Conservation (phyloP, 2,113 vertebrate genomes). For the Ivindomyrus marchei region DNA sequence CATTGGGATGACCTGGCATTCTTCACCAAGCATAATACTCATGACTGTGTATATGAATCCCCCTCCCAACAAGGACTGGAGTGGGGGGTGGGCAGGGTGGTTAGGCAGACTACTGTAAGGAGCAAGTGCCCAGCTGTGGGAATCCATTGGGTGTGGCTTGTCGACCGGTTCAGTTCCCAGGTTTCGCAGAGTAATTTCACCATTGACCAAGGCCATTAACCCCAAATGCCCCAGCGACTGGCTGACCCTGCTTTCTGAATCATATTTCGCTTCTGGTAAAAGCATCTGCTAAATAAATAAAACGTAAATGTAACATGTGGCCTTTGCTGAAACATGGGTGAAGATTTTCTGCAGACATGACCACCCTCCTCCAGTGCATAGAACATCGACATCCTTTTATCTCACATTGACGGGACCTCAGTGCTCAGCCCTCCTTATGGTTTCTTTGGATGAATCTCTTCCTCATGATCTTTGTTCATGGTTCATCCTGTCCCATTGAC, state of each 20-base stretch:
- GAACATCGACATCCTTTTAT: neutral
- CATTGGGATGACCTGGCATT: neutral
- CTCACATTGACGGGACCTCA: neutral
- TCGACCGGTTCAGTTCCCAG: neutral
- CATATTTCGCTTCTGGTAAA: neutral
- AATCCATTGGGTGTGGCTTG: neutral
- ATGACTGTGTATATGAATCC: neutral
- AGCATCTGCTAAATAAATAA: neutral
- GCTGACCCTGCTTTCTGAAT: neutral
- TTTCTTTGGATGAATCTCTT: neutral
- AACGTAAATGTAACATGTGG: neutral
- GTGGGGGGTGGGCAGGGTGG: neutral
- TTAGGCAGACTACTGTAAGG: neutral
- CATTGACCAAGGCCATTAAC: neutral
- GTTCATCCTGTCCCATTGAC: neutral
- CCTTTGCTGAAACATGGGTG: neutral
- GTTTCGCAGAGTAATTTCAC: neutral
- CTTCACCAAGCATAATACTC: neutral
- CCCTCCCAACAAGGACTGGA: neutral
- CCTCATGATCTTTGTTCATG: neutral
- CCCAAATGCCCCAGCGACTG: neutral
- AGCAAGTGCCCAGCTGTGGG: neutral
- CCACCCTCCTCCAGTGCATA: neutral
- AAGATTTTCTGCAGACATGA: neutral
- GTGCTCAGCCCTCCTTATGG: neutral